Evolutionary conservation across 2,888 invertebrate genomes (phyloP).

Genomic region (Rapana venosa): DNA sequence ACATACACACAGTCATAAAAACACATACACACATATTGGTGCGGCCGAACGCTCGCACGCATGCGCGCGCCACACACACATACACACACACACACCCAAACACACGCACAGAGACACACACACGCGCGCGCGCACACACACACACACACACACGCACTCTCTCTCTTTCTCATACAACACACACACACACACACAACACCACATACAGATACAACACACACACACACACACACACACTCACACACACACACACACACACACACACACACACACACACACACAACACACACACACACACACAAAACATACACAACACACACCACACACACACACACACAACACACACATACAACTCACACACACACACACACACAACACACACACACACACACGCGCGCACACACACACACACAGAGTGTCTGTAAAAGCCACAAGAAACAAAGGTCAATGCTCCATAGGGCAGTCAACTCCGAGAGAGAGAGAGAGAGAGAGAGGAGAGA

Average conservation of each 20-base stretch:
- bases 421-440: too few relatives aligned
- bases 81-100: too few relatives aligned
- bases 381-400: not conserved
- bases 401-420: not conserved
- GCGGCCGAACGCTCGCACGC: too few relatives aligned
- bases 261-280: not conserved
- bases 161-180: too few relatives aligned
- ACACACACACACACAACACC: not conserved
- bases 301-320: not conserved
- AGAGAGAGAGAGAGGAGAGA: too few relatives aligned
- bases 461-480: too few relatives aligned
- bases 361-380: not conserved
- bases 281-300: not conserved
- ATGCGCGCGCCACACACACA: not conserved
- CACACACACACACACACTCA: not conserved
- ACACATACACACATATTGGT: not conserved
- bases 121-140: not conserved
- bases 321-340: not conserved
- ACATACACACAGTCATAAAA: not conserved
- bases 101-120: not conserved
- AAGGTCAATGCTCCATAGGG: too few relatives aligned
- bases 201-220: not conserved
- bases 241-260: not conserved
- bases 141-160: not conserved
- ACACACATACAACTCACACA: not conserved